These are phyloP conservation scores for Turnix velox DNA, from an alignment of 2,113 vertebrate species.

Conservation along the genomic window DNA sequence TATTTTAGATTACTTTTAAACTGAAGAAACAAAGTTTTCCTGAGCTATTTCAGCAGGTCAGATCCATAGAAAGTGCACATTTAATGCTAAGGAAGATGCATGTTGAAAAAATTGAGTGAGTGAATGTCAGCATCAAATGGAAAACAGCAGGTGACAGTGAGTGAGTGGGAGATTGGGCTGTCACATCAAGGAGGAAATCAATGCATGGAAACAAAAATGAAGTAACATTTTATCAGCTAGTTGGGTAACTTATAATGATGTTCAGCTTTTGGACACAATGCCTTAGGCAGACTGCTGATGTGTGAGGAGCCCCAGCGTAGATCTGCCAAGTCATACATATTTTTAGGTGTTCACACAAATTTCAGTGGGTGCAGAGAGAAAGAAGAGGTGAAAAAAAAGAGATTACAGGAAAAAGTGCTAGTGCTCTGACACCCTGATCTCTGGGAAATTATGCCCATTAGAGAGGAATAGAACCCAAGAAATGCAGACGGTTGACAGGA, in stretches of 20 bases:
- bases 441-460: background rate
- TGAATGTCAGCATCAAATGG: background rate
- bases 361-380: slow-evolving; percentile 7
- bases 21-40: background rate
- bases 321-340: slow-evolving; percentile 13
- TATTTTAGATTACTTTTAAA: background rate
- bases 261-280: slow-evolving; percentile 41
- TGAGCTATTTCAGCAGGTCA: background rate
- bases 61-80: background rate
- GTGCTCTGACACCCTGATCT: background rate
- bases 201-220: slow-evolving; percentile 10
- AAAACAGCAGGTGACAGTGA: background rate
- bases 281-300: slow-evolving; percentile 46
- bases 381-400: background rate
- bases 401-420: background rate
- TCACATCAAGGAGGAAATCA: slow-evolving; percentile 31
- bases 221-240: slow-evolving; percentile 10
- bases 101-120: background rate
- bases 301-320: background rate
- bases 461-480: background rate
- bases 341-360: background rate
- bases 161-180: slow-evolving; percentile 29
- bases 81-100: background rate
- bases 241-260: slow-evolving; percentile 36
- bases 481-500: background rate